Percentiles rank a stretch among this genome's conserved stretches.
Conservation (phyloP, 1,140 invertebrate genomes). For the Linepithema humile region DNA sequence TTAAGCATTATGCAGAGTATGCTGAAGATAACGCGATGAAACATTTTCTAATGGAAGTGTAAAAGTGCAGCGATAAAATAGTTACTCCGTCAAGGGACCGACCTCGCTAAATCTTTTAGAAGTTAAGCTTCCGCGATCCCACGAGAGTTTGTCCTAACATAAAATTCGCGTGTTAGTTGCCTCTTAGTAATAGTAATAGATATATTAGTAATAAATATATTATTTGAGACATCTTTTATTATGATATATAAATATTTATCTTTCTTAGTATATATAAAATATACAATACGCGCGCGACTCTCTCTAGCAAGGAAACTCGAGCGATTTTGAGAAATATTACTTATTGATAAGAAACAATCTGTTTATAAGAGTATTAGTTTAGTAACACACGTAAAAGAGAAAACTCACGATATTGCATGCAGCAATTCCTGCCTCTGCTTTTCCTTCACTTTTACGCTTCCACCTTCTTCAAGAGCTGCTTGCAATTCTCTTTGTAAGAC, state of each 20-base stretch:
- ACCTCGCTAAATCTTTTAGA: slow-evolving; percentile 66
- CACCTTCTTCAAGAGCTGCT: slow-evolving; percentile 87
- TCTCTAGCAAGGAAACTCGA: not conserved
- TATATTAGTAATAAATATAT: too few species aligned
- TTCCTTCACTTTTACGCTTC: slow-evolving; percentile 88
- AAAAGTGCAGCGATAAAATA: slow-evolving; percentile 65
- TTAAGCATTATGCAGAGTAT: slow-evolving; percentile 33
- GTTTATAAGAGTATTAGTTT: not conserved
- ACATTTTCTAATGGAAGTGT: slow-evolving; percentile 24
- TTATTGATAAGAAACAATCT: not conserved
- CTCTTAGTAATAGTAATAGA: too few species aligned
- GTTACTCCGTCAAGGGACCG: slow-evolving; percentile 58
- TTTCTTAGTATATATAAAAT: not conserved
- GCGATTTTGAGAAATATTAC: not conserved
- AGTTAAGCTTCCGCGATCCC: slow-evolving; percentile 59
- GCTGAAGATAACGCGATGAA: slow-evolving; percentile 34
- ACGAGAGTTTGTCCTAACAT: not conserved
- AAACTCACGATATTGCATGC: slow-evolving; percentile 88
- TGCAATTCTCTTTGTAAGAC: slow-evolving; percentile 88
- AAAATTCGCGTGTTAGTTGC: slow-evolving; percentile 44
- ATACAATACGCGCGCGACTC: not conserved
- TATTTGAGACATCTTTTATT: slow-evolving; percentile 50
- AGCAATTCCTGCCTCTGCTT: slow-evolving; percentile 89
- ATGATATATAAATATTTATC: slow-evolving; percentile 44
- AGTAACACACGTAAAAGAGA: not conserved